Conservation (phyloP, 92 coral and sea anemone genomes). For the Actinostola sp. region DNA sequence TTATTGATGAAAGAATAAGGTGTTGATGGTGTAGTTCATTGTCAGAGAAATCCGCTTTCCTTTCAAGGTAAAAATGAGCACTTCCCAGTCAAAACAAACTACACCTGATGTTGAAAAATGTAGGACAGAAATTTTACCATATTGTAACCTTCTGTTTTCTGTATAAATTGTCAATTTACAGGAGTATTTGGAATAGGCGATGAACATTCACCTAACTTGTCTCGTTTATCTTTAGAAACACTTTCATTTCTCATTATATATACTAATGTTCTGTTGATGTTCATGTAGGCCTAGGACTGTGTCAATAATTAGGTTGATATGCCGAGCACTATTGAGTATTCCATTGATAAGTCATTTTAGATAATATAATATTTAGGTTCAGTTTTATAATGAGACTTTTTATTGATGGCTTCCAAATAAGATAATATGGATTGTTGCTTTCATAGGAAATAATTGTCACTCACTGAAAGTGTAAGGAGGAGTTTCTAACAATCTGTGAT, state of each 20-base stretch:
- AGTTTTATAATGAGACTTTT: no score
- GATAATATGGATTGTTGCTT: background rate
- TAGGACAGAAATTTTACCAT: background rate
- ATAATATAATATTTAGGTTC: no score
- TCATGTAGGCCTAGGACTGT: no score
- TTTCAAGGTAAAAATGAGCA: background rate
- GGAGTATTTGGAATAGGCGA: background rate
- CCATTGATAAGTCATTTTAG: no score
- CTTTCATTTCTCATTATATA: background rate
- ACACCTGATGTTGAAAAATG: no score
- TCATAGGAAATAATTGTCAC: no score
- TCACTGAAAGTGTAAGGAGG: no score
- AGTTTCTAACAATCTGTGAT: no score
- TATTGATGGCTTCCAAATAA: no score
- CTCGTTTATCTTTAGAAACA: background rate
- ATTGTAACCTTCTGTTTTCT: background rate
- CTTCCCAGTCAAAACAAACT: no score
- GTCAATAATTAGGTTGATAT: no score
- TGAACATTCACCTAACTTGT: background rate
- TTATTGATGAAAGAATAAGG: conserved; percentile 6
- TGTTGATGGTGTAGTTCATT: background rate
- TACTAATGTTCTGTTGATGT: background rate
- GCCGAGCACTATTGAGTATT: no score
- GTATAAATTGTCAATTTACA: background rate
- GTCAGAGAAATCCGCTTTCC: background rate